A percentile compares a stretch with the other conserved stretches of the same genome.
Evolutionary conservation across 2,888 invertebrate genomes (phyloP).

Genomic region (Harmothoe impar): DNA sequence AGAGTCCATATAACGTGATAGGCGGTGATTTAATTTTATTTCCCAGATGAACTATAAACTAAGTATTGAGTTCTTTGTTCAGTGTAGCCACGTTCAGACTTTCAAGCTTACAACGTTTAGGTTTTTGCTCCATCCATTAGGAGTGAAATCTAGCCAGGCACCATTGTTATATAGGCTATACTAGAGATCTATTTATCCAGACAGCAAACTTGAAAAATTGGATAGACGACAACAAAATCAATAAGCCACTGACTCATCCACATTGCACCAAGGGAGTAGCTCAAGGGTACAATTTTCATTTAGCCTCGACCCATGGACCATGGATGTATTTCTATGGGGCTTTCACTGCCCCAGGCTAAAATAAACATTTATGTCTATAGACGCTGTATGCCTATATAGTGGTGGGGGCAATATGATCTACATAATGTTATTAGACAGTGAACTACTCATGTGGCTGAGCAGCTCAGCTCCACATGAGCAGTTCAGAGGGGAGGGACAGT

Average conservation of each 20-base stretch:
- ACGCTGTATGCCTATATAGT: not conserved
- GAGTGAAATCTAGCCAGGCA: not conserved
- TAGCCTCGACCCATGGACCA: not conserved
- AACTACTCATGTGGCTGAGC: too few relatives aligned
- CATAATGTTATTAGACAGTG: slow-evolving; percentile 1
- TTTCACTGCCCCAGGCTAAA: not conserved
- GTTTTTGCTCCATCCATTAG: not conserved
- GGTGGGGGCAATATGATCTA: not conserved
- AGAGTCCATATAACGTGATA: too few relatives aligned
- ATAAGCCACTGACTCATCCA: not conserved
- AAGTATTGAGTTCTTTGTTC: too few relatives aligned
- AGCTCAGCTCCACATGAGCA: too few relatives aligned
- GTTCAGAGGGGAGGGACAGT: too few relatives aligned
- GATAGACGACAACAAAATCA: not conserved
- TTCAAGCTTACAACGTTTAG: too few relatives aligned
- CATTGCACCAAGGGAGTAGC: not conserved
- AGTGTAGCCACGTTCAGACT: too few relatives aligned
- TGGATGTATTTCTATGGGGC: not conserved
- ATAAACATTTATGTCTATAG: not conserved
- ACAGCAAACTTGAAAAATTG: slow-evolving; percentile 15
- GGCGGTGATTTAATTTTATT: too few relatives aligned
- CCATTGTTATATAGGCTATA: too few relatives aligned
- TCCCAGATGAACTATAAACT: too few relatives aligned
- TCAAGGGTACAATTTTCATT: not conserved
- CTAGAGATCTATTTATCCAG: slow-evolving; percentile 18